phyloP scores from a whole-genome alignment of 2,113 vertebrate genomes.

The Felis catus region F.catus_Fca126_mat1.0 CM031416.1:113836001-113836500 shows the following conservation, averaged over 20 bases:
- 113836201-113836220: conserved; percentile 1
- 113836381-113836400: conserved; percentile 38
- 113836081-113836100: background rate
- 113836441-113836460: conserved; percentile 65
- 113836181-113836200: background rate
- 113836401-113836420: background rate
- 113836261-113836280: background rate
- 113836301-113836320: background rate
- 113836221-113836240: background rate
- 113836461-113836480: conserved; percentile 76
- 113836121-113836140: background rate
- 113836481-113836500: conserved; percentile 68
- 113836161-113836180: background rate
- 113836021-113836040: background rate
- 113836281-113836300: background rate
- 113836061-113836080: background rate
- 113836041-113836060: background rate
- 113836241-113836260: background rate
- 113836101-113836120: fast-evolving
- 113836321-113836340: background rate
- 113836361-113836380: background rate
- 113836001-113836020: background rate
- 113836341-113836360: background rate
- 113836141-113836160: background rate
- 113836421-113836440: conserved; percentile 21